Base-by-base conservation (phyloP, 2,888 invertebrate genomes). In the Euproctis similis region DNA sequence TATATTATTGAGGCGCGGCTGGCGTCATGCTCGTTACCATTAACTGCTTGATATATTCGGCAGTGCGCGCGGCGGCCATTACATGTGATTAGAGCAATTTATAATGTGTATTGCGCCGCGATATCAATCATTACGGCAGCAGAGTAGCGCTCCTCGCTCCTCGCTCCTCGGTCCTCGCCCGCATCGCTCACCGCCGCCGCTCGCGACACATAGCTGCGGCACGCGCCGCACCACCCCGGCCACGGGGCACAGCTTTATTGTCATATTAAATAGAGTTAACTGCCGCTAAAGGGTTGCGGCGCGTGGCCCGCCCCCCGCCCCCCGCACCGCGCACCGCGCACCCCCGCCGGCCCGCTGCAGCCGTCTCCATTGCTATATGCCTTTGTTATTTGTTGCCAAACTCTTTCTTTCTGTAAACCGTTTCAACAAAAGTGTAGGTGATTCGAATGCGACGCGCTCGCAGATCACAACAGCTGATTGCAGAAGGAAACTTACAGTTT, bases 61-160 rank as follows among this genome's bases (percentile, higher is more conserved):
- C 4, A n/a, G 37, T 26, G 24, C 24, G 16, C 16, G 38, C 37
- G 41, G 42, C 43, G 44, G 45, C 56, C 60, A 59, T 63, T 58
- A 55, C 39, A 62, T 37, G 60, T 65, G 73, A 75, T 76, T 73
- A 73, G 62, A 67, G 60, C 59, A 68, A 75, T 74, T 72, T 72
- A 71, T 68, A 63, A 64, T 61, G 59, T 67, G 60, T 66, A 59
- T 65, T 59, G 52, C 53, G 39, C 4, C 53, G 52, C 54, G 58
- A 58, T 54, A 58, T 55, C 51, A 52, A 59, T 54, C 43, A 42
- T 45, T 39, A 38, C 45, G 53, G 44, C 39, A 44, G 7, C 35
- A n/a, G 19, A 42, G 39, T 41, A 28, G 11, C 34, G 24, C 2
- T 3, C 4, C 21, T 3, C 3, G 21, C 21, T 6, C 9, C 9